Percentiles rank a stretch among this genome's conserved stretches.
phyloP scores from a whole-genome alignment of 2,113 vertebrate genomes.

The Aphyosemion australe region DNA sequence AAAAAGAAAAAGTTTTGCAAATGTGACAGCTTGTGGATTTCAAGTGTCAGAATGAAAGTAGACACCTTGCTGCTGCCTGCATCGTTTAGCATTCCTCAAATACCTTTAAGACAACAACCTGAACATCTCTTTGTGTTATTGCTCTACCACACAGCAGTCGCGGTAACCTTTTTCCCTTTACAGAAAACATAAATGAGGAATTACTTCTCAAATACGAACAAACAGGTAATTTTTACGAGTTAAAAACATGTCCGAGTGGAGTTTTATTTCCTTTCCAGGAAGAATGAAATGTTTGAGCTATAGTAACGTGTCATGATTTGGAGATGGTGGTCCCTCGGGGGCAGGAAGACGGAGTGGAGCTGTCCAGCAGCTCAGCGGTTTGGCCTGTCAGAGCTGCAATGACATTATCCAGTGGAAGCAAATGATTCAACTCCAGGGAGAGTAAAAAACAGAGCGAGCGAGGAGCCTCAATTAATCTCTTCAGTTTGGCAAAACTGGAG shows the following conservation, averaged over 20 bases:
- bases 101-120: conserved; percentile 4
- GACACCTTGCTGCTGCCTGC: conserved; percentile 8
- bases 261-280: conserved; percentile 9
- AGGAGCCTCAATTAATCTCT: conserved; percentile 54
- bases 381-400: conserved; percentile 48
- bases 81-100: conserved; percentile 35
- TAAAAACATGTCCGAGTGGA: neutral
- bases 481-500: conserved; percentile 47
- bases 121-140: neutral
- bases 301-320: conserved; percentile 15
- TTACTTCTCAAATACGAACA: neutral
- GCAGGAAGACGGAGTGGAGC: conserved; percentile 20
- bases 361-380: conserved; percentile 30
- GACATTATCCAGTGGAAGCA: conserved; percentile 58
- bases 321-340: conserved; percentile 11
- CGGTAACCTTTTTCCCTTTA: neutral
- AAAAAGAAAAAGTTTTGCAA: too few species aligned
- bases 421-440: conserved; percentile 43
- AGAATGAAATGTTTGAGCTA: conserved; percentile 8
- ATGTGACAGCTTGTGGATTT: neutral
- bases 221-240: neutral
- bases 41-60: conserved; percentile 15
- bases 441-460: conserved; percentile 36
- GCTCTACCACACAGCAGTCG: neutral
- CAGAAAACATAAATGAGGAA: neutral